Base-by-base conservation (phyloP, 2,797 vertebrate genomes). In the Manis javanica region DNA sequence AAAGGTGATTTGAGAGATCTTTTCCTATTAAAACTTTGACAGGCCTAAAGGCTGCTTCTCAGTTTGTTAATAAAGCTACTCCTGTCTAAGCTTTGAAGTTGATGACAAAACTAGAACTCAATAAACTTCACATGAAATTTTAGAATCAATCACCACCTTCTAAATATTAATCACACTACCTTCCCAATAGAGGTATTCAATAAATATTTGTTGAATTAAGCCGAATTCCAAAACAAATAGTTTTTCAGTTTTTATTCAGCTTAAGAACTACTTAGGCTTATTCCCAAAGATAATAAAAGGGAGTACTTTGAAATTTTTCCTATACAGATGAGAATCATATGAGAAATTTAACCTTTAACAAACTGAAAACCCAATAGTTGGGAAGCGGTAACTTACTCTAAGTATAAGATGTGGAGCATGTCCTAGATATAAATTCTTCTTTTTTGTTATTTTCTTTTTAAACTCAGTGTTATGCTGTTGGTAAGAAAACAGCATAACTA, bases 231-330 rank as follows among this genome's bases (percentile, higher is more conserved):
- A 96, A 96, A 90, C 71, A 96, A 95, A 97, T 55, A 95, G 57
- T 74, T 86, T 78, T 74, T 34, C 63, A n/a, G 26, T 66, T 96
- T 37, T 75, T 90, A 92, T 90, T 96, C 88, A 34, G 74, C 23
- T 93, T 91, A 64, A 92, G 95, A 95, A 92, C 69, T 94, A 57
- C 94, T 95, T 96, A 87, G 53, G 72, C 88, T 53, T 75, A 53
- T 49, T 97, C 68, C 94, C 97, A 97, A 94, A 37, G 61, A 92
- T 63, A 97, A 97, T 91, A 95, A 86, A 92, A 90, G 29, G 39
- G 83, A 90, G 21, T 51, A 87, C 21, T 61, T 81, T 49, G 9
- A 66, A 90, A 71, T 63, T 93, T 94, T 96, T 82, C 90, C 88
- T 88, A 66, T 63, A 92, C 63, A 95, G 83, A 96, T 93, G 88